Conservation (phyloP, 2,888 invertebrate species). For the Macrophya annulata region DNA sequence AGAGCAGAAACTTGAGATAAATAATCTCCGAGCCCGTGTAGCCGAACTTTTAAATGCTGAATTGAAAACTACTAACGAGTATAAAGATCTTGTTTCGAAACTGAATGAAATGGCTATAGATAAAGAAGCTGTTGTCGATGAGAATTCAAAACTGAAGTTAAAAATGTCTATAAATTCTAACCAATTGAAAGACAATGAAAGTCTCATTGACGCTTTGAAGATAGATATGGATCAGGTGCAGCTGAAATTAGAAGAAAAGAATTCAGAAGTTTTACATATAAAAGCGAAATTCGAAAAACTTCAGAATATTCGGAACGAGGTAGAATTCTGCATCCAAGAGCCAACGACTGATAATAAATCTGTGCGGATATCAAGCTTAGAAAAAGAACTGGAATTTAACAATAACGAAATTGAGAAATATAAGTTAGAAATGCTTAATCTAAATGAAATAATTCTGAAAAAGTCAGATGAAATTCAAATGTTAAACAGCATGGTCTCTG, state of each 20-base stretch:
- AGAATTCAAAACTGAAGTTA: slow-evolving; percentile 38
- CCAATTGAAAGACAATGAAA: slow-evolving; percentile 34
- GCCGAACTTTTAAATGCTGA: not conserved
- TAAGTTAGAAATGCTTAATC: slow-evolving; percentile 21
- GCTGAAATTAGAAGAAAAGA: slow-evolving; percentile 56
- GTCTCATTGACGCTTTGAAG: slow-evolving; percentile 78
- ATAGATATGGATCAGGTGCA: slow-evolving; percentile 70
- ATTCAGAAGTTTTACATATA: slow-evolving; percentile 56
- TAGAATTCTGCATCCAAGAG: not conserved
- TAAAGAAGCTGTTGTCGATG: slow-evolving; percentile 24
- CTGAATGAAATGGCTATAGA: not conserved
- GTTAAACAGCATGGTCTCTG: slow-evolving; percentile 56
- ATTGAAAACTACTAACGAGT: slow-evolving; percentile 11
- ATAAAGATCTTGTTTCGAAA: slow-evolving; percentile 3
- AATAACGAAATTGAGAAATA: slow-evolving; percentile 32
- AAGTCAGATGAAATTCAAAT: slow-evolving; percentile 68
- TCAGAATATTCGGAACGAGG: slow-evolving; percentile 49
- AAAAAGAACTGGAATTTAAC: slow-evolving; percentile 37
- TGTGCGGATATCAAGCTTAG: slow-evolving; percentile 30
- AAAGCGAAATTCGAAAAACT: slow-evolving; percentile 60
- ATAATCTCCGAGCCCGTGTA: not conserved
- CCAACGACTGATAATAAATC: not conserved
- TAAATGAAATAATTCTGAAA: slow-evolving; percentile 70
- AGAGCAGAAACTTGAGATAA: slow-evolving; percentile 32
- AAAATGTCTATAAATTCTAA: slow-evolving; percentile 35